Evolutionary conservation across 2,113 vertebrate genomes (phyloP), one percentile per base, ranked within the genome.

Genomic region (Phainopepla nitens): DNA sequence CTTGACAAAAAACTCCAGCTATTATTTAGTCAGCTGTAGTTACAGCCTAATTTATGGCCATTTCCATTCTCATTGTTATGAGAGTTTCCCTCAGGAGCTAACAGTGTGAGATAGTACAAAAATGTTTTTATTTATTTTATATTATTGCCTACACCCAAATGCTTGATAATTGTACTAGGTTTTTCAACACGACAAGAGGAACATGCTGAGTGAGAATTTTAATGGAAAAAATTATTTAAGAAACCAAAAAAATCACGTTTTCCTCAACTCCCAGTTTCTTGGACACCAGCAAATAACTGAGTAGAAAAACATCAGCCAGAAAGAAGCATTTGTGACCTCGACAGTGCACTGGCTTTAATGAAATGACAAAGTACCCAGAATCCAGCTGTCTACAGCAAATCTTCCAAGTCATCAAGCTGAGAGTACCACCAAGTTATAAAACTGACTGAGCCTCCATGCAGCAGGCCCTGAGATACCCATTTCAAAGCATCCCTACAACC

Each of bases 1-100:
- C 17, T 75, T 85, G 70, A 94, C 61, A 79, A 93, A 84, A 95
- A 76, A 2, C 13, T 58, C 17, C 2, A 1, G 33, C 58, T 84
- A 75, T 94, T 93, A 93, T 93, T 95, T 96, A 95, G 70, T 91
- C 84, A 96, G 92, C 90, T 95, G 87, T 53, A 91, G 45, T 86
- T 88, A 82, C 31, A 93, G 64, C 62, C 58, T 85, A 82, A 94
- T 91, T 97, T 95, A 91, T 94, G 57, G 89, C 33, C 5, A 0
- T 70, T 91, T 91, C 66, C 61, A 77, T 66, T 75, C 68, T 93
- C 82, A 91, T 80, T 95, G 84, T 94, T 95, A 70, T 54, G 39
- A 87, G 50, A 94, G 42, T 17, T 80, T 93, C 78, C 93, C 85
- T 90, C 51, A 57, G 90, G 82, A 95, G 54, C 70, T 85, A 94